Evolutionary conservation across 2,797 vertebrate genomes (phyloP), one percentile per base, ranked within the genome.

Genomic region (Erithacus rubecula): DNA sequence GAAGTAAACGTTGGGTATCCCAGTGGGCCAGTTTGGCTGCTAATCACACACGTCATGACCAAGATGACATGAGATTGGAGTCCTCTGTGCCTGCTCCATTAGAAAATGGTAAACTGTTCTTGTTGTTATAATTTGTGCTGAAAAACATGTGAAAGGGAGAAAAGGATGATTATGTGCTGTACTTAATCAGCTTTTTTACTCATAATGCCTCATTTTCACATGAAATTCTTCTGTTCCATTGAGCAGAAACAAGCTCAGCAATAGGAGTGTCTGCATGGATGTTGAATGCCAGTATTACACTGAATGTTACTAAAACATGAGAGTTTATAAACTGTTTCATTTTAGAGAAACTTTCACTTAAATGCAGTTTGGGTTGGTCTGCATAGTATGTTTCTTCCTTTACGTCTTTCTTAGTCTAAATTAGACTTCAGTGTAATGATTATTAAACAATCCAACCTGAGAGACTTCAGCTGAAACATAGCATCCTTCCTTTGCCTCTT

Each of bases 11-110:
- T 32, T 99, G 99, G 99, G 98, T 99, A 55, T 99, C 99, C 37
- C 98, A 99, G 56, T 99, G 99, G 99, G 99, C 99, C 94, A 99
- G 98, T 98, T 96, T 99, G 96, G 98, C 99, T 96, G 99, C 99
- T 93, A 99, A 99, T 98, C 99, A 99, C 94, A 99, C 98, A 55
- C 98, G 98, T 95, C 99, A 99, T 74, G 99, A 99, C 87, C 98
- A 98, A 87, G 99, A 99, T 96, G 99, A 99, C 82, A 98, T 98
- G 29, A 98, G 98, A 86, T 94, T 98, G 94, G 99, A 99, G 86
- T 97, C 98, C 26, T 97, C 98, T 71, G 77, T 97, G 64, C 98
- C 98, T 90, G 91, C 97, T 95, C 97, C 98, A 93, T 97, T 99
- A 97, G 99, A 99, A 97, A 98, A 98, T 77, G 99, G 99, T 99